Evolutionary conservation across 2,797 vertebrate genomes (phyloP), one percentile per base, ranked within the genome.

Genomic region (Brachyrhaphis roseni): DNA sequence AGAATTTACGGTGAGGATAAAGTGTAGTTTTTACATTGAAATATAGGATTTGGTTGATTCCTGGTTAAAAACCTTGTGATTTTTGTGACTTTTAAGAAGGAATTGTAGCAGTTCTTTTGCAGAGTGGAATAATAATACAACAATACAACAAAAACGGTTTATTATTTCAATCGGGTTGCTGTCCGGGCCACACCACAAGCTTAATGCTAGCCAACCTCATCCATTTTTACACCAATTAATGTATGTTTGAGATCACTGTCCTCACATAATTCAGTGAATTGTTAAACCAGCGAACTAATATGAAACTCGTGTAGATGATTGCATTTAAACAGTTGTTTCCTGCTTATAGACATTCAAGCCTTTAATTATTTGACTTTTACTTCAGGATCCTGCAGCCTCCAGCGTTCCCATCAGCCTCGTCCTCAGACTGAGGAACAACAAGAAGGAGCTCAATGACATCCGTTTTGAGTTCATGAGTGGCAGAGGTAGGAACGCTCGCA

Each of bases 381-480:
- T 18, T 5, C 82, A 95, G 94, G 93, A 93, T 70, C 83, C 90
- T 31, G 81, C 85, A 57, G 84, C 82, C 47, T 85, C 91, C 1
- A 97, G 95, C 85, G 82, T 97, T 85, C 96, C 97, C 84, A 98
- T 99, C 91, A 98, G 97, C 87, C 96, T 99, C 5, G 98, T 99
- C 36, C 94, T 99, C 87, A 96, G 98, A 94, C 95, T 99, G 95
- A 97, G 98, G 91, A 98, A 98, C 94, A 95, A 94, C 81, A 98
- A 98, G 95, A 98, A 98, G 92, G 97, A 98, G 84, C 96, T 98
- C 87, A 98, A 98, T 79, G 98, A 98, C 91, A 98, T 98, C 90
- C 95, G 97, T 62, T 98, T 98, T 89, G 98, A 98, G 93, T 98
- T 98, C 92, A 98, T 97, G 94, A 96, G 96, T 5, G 97, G 98